Conservation (phyloP, 2,113 vertebrate genomes). For the Pomatostomus ruficeps region DNA sequence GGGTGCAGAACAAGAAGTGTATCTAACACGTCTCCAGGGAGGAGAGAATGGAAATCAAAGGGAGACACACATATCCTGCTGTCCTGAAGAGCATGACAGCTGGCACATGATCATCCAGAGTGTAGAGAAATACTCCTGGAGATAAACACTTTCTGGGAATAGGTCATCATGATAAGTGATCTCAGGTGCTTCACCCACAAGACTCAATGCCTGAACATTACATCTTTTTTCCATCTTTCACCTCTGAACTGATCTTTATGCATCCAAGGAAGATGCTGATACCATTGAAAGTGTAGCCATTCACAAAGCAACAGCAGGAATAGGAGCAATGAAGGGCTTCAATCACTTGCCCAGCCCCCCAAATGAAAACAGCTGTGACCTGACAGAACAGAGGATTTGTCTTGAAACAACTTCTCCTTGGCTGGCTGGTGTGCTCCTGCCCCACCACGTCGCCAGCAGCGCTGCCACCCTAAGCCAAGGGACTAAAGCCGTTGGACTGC, state of each 20-base stretch:
- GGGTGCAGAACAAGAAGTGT: background rate
- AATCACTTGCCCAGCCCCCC: background rate
- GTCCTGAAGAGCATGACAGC: background rate
- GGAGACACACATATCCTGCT: fast-evolving
- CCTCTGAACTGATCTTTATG: background rate
- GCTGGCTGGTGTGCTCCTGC: background rate
- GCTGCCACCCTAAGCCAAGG: background rate
- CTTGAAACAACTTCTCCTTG: background rate
- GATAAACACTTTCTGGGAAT: background rate
- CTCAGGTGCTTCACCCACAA: background rate
- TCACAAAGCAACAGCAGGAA: background rate
- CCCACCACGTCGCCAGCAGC: background rate
- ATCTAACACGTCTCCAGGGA: fast-evolving
- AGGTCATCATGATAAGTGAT: background rate
- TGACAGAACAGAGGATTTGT: background rate
- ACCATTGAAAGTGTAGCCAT: background rate
- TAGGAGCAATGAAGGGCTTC: background rate
- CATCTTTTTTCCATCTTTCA: background rate
- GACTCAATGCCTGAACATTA: background rate
- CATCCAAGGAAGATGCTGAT: background rate
- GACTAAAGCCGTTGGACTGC: background rate
- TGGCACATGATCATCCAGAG: background rate
- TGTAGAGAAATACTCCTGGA: background rate
- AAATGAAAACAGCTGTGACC: background rate
- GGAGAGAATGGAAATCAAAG: background rate